These are phyloP conservation scores for Drosophila macrothrix DNA, from an alignment of 2,888 invertebrate genomes.

Conservation along the genomic window DNA sequence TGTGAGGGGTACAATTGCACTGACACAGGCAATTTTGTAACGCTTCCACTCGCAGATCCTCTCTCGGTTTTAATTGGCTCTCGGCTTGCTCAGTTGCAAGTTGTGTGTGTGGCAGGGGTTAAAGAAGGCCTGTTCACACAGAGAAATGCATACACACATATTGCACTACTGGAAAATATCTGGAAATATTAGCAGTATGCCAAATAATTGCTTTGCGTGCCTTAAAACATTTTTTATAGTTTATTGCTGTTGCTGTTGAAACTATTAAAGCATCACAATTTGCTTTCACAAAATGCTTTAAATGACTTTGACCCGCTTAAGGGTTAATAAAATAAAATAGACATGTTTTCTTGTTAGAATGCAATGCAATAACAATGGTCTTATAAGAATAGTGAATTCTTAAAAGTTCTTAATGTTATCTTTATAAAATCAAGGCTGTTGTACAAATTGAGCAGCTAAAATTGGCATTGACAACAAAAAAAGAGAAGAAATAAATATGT, in stretches of 20 bases:
- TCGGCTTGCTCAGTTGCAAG: slow-evolving; percentile 13
- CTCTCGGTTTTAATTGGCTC: slow-evolving; percentile 26
- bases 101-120: slow-evolving; percentile 1
- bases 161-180: neutral
- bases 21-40: slow-evolving; percentile 38
- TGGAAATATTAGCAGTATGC: neutral
- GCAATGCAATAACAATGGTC: neutral
- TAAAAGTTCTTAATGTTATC: neutral
- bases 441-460: slow-evolving; percentile 4
- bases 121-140: neutral
- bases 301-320: neutral
- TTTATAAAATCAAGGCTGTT: slow-evolving; percentile 12
- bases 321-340: neutral
- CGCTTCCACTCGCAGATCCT: slow-evolving; percentile 26
- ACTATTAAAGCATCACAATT: neutral
- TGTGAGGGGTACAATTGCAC: slow-evolving; percentile 70
- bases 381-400: neutral
- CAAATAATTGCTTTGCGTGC: neutral
- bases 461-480: slow-evolving; percentile 22
- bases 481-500: slow-evolving; percentile 31
- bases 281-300: too few species aligned
- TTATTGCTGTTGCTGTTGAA: neutral
- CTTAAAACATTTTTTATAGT: neutral
- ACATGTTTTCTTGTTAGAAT: neutral
- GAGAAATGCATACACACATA: neutral